Percentiles rank a stretch among this genome's conserved stretches.
These are phyloP conservation scores for Atrichornis clamosus DNA, from an alignment of 2,113 vertebrate species.

Conservation along the genomic window DNA sequence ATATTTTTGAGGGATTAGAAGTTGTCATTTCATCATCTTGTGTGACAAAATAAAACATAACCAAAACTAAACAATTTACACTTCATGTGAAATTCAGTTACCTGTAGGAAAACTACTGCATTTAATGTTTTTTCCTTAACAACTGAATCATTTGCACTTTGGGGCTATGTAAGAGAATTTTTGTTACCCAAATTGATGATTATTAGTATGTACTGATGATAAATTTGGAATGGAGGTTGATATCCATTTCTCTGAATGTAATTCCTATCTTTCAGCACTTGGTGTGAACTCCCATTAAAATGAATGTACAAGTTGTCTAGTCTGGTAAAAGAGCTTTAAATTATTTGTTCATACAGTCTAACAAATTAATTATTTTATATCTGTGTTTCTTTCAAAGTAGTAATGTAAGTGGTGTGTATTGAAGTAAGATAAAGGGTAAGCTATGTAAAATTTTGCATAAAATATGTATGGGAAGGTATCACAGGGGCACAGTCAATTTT, in stretches of 20 bases:
- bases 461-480: background rate
- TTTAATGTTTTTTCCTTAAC: background rate
- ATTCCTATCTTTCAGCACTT: background rate
- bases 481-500: background rate
- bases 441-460: background rate
- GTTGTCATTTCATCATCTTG: background rate
- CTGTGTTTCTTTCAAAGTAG: background rate
- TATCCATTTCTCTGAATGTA: background rate
- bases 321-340: constrained; percentile 16
- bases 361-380: background rate
- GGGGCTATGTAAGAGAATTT: background rate
- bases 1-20: background rate
- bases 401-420: background rate
- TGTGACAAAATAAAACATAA: background rate
- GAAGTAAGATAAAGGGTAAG: background rate
- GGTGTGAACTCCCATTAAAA: background rate
- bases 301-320: background rate
- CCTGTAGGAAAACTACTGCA: background rate
- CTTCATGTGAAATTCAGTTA: background rate
- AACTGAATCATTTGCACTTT: background rate
- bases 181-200: background rate
- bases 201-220: background rate
- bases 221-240: background rate
- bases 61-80: background rate
- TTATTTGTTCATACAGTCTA: background rate